Base-by-base conservation (phyloP, 2,888 invertebrate genomes). In the Drosophila picticornis region DNA sequence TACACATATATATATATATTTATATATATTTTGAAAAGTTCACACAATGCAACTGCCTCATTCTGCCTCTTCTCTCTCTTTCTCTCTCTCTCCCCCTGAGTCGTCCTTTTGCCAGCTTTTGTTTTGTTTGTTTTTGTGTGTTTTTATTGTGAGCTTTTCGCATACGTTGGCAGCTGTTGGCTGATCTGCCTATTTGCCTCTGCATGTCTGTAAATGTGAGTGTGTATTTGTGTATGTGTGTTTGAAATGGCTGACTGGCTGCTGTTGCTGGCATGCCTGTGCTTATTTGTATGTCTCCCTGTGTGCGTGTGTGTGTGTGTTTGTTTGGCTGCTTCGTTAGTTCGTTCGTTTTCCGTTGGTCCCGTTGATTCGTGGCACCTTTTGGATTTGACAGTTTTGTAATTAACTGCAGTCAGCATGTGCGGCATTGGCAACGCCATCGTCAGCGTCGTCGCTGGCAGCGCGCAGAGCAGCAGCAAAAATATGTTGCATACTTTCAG, bases 311-410 rank as follows among this genome's bases (percentile, higher is more conserved):
- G 36, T 62, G 13, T 66, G 51, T 61, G 32, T 50, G 34, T 72
- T 59, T 59, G 58, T 61, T 29, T 52, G 57, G 64, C 67, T 59
- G 63, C 36, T 53, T 83, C 82, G 80, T 80, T 80, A 66, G 81
- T 60, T 56, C 73, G 64, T 59, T 86, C 67, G 51, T 70, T 62
- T 87, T 71, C 75, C 75, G 86, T 71, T 84, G 57, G 73, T 70
- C 76, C 75, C 75, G 83, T 80, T 83, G 86, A 85, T 88, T 88
- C 88, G 91, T 81, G 87, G 85, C 90, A 90, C 88, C 90, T 91
- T 90, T 91, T 93, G 93, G 92, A 90, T 89, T 92, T 93, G 93
- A 93, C 93, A 93, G 93, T 91, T 93, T 93, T 91, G 92, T 93
- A 93, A 93, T 93, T 93, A 93, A 93, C 92, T 92, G 91, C 92